Conservation (phyloP, 30 jellyfish, hydroid and myxozoan species). For the Rhopilema esculentum region DNA sequence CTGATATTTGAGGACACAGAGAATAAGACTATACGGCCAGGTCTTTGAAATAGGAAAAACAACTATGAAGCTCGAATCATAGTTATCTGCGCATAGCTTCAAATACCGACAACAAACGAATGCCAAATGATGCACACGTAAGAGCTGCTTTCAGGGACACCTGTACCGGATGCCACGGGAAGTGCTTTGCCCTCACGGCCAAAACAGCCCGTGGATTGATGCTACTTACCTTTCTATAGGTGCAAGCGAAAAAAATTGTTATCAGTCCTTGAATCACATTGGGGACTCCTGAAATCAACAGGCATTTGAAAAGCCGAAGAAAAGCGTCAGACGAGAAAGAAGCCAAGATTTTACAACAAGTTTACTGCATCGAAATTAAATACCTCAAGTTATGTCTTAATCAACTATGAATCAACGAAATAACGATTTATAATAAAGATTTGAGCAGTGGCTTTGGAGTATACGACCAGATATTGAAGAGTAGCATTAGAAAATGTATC, state of each 20-base stretch:
- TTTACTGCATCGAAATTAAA: conserved; percentile 2
- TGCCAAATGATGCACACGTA: neutral
- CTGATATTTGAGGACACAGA: too few species aligned
- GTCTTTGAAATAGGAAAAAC: too few species aligned
- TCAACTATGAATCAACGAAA: conserved; percentile 14
- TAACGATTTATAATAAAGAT: neutral
- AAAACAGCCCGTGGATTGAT: too few species aligned
- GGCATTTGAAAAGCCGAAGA: neutral
- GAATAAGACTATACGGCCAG: too few species aligned
- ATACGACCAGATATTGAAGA: neutral
- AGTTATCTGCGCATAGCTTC: neutral
- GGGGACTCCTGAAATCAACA: neutral
- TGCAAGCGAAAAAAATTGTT: too few species aligned
- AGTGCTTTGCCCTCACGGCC: too few species aligned
- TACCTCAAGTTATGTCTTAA: conserved; percentile 48
- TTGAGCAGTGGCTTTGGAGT: neutral
- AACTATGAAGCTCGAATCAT: too few species aligned
- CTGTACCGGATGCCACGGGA: too few species aligned
- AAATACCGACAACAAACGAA: neutral
- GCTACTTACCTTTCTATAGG: too few species aligned
- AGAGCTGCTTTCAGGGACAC: too few species aligned
- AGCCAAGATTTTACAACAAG: neutral
- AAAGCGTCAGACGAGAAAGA: too few species aligned
- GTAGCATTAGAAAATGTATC: neutral
- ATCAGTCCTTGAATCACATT: neutral